Percentiles rank a stretch among this genome's conserved stretches.
phyloP scores from a whole-genome alignment of 92 coral and sea anemone genomes.

The Phymanthus crucifer region DNA sequence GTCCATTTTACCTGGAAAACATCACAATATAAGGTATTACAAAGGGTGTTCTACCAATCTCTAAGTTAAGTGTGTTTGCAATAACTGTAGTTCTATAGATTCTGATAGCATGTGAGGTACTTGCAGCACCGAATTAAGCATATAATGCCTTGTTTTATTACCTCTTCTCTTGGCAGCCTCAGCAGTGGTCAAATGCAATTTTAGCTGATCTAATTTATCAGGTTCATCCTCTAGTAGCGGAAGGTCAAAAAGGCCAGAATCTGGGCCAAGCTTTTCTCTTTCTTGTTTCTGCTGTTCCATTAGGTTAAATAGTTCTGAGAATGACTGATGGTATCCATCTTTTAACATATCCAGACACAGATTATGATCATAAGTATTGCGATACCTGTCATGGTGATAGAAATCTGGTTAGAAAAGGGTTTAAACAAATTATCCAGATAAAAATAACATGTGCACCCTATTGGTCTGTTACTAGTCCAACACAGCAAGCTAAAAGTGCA shows the following conservation, averaged over 20 bases:
- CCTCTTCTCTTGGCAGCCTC: conserved; percentile 96
- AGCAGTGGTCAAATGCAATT: conserved; percentile 79
- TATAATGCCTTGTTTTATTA: conserved; percentile 5
- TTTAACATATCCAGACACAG: conserved; percentile 97
- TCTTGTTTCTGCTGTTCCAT: conserved; percentile 79
- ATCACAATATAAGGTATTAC: not conserved
- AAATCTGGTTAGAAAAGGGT: no score
- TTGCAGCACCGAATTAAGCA: no score
- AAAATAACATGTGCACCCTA: no score
- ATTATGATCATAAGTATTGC: conserved; percentile 92
- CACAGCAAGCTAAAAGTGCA: not conserved
- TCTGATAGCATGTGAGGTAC: no score
- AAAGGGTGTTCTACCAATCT: no score
- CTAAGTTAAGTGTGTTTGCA: no score
- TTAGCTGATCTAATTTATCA: conserved; percentile 86
- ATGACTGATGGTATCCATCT: conserved; percentile 97
- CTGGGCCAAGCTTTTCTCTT: conserved; percentile 72
- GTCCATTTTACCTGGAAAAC: conserved; percentile 87
- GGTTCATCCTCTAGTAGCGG: conserved; percentile 64
- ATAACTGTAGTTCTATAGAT: no score
- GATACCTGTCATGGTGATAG: conserved; percentile 59
- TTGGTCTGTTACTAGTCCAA: no score
- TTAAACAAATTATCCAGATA: no score
- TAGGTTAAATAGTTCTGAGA: conserved; percentile 86
- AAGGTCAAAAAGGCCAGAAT: conserved; percentile 80